These are phyloP conservation scores for Chloroceryle inda DNA, from an alignment of 2,797 vertebrate species.

Conservation along the genomic window DNA sequence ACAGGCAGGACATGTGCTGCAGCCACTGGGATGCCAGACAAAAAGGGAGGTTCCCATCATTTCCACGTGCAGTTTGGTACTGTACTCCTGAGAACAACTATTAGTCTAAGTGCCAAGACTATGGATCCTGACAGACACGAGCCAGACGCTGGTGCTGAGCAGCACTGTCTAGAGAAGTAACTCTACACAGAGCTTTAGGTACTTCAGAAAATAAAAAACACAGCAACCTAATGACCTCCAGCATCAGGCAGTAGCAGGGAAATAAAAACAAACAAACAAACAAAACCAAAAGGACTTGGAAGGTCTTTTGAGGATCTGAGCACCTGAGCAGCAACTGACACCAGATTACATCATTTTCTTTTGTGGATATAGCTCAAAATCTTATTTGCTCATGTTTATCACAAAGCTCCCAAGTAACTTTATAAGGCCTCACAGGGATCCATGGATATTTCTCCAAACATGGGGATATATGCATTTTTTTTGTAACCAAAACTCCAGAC, in stretches of 20 bases:
- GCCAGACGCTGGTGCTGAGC: neutral
- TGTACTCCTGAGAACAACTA: neutral
- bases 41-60: neutral
- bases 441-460: neutral
- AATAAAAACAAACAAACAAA: neutral
- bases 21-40: fast-evolving
- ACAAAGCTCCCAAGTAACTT: neutral
- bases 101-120: neutral
- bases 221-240: neutral
- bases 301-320: neutral
- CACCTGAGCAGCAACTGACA: neutral
- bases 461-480: neutral
- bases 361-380: neutral
- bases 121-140: neutral
- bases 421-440: neutral
- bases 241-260: neutral
- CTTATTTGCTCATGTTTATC: neutral
- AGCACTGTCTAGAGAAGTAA: neutral
- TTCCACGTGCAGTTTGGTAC: neutral
- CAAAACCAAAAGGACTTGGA: neutral
- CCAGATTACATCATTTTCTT: neutral
- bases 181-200: neutral
- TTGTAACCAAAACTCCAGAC: neutral
- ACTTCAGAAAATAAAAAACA: neutral
- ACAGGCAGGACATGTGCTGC: neutral